Evolutionary conservation across 30 jellyfish, hydroid and myxozoan genomes (phyloP).

Genomic region (Turritopsis rubra): DNA sequence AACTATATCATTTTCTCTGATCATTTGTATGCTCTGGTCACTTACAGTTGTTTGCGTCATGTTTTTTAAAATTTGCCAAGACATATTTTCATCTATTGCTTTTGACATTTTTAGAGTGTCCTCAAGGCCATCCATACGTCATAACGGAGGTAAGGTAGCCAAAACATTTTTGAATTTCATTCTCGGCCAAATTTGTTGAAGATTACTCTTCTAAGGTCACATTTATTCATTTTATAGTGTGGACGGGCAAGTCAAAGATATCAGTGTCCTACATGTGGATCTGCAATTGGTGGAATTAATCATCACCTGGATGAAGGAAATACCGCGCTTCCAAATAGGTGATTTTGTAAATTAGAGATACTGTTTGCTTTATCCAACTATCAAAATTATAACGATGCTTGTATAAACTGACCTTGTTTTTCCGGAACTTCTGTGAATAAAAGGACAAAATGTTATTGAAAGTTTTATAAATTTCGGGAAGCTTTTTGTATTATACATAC

Average conservation of each 20-base stretch:
- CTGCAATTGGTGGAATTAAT: conserved; percentile 38
- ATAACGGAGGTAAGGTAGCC: neutral
- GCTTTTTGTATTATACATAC: too few relatives aligned
- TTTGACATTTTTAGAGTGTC: conserved; percentile 5
- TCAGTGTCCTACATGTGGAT: conserved; percentile 39
- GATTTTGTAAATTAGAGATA: neutral
- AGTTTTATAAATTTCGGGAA: too few relatives aligned
- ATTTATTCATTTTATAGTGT: conserved; percentile 25
- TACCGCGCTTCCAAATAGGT: conserved; percentile 14
- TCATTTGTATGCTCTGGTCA: neutral
- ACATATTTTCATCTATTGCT: too few relatives aligned
- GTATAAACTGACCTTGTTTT: too few relatives aligned
- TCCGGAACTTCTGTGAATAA: too few relatives aligned
- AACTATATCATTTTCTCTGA: neutral
- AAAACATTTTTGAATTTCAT: too few relatives aligned
- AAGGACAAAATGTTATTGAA: too few relatives aligned
- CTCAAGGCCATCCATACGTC: neutral
- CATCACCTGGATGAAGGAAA: conserved; percentile 28
- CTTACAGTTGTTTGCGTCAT: too few relatives aligned
- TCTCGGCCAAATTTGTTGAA: neutral
- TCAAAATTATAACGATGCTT: too few relatives aligned
- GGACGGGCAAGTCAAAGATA: conserved; percentile 28
- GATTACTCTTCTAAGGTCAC: neutral
- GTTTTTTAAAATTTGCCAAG: too few relatives aligned
- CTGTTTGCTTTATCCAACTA: too few relatives aligned